Evolutionary conservation across 2,888 invertebrate genomes (phyloP).

Genomic region (Microctonus brassicae): DNA sequence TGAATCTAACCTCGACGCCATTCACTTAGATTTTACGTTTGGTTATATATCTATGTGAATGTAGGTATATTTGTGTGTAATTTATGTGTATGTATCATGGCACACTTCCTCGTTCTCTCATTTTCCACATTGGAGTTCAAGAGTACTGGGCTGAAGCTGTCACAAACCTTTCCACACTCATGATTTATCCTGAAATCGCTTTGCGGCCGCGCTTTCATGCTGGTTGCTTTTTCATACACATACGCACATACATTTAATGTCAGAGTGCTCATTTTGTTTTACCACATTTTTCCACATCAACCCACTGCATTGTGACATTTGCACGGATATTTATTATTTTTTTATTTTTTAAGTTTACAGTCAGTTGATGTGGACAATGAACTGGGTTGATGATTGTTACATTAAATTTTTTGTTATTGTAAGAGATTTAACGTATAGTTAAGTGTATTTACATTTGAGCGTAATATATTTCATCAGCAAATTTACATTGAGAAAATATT

Average conservation of each 20-base stretch:
- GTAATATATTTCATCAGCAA: not conserved
- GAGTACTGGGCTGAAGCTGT: conserved; percentile 37
- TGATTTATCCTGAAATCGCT: conserved; percentile 15
- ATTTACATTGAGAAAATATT: not conserved
- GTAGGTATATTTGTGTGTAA: not conserved
- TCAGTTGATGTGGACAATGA: too few species aligned
- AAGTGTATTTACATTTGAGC: not conserved
- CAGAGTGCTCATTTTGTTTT: not conserved
- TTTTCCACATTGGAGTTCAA: conserved; percentile 32
- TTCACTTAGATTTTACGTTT: not conserved
- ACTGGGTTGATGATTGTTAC: too few species aligned
- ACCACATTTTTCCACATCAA: not conserved
- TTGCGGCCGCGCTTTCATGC: conserved; percentile 27
- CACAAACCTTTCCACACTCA: conserved; percentile 32
- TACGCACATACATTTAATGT: not conserved
- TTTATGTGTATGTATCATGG: not conserved
- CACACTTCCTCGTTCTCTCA: not conserved
- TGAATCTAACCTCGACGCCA: not conserved
- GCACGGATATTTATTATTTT: not conserved
- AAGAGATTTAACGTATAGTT: not conserved
- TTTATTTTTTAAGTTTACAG: not conserved
- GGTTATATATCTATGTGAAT: not conserved
- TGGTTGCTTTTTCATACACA: conserved; percentile 25
- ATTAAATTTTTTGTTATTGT: too few species aligned
- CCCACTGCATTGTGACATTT: not conserved